These are phyloP conservation scores for Galleria mellonella DNA, from an alignment of 1,140 invertebrate genomes.

Conservation along the genomic window DNA sequence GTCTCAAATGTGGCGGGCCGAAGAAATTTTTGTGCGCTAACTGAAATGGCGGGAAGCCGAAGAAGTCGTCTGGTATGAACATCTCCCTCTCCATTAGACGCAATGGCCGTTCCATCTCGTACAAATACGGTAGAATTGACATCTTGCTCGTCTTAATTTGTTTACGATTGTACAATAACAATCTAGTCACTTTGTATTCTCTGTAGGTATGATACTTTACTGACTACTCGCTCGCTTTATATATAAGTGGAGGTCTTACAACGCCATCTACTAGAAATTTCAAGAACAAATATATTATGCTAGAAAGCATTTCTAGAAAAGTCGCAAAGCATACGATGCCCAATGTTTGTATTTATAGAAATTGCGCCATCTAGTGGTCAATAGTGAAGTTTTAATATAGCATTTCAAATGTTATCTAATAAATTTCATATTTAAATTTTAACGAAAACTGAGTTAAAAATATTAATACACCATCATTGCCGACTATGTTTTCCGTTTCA, in stretches of 20 bases:
- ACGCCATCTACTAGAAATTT: conserved; percentile 33
- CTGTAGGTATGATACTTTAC: neutral
- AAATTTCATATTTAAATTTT: too few species aligned
- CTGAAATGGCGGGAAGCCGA: conserved; percentile 20
- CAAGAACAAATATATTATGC: conserved; percentile 19
- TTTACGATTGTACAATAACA: neutral
- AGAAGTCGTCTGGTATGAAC: conserved; percentile 24
- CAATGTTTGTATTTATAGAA: conserved; percentile 6
- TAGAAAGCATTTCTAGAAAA: conserved; percentile 13
- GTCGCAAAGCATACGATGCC: conserved; percentile 5
- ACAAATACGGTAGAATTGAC: conserved; percentile 45
- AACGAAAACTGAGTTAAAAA: too few species aligned
- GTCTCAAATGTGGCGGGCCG: conserved; percentile 14
- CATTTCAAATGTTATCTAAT: too few species aligned
- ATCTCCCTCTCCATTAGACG: conserved; percentile 31
- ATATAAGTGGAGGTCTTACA: conserved; percentile 30
- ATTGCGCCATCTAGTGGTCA: conserved; percentile 29
- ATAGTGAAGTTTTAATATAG: conserved; percentile 20
- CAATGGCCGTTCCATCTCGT: conserved; percentile 39
- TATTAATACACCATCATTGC: too few species aligned
- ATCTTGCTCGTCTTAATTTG: conserved; percentile 23
- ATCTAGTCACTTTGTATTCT: neutral
- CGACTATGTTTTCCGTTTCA: too few species aligned
- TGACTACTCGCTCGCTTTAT: conserved; percentile 14
- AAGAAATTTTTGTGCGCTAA: conserved; percentile 30